These are phyloP conservation scores for Polyploca ridens DNA, from an alignment of 2,888 invertebrate genomes.

Conservation along the genomic window DNA sequence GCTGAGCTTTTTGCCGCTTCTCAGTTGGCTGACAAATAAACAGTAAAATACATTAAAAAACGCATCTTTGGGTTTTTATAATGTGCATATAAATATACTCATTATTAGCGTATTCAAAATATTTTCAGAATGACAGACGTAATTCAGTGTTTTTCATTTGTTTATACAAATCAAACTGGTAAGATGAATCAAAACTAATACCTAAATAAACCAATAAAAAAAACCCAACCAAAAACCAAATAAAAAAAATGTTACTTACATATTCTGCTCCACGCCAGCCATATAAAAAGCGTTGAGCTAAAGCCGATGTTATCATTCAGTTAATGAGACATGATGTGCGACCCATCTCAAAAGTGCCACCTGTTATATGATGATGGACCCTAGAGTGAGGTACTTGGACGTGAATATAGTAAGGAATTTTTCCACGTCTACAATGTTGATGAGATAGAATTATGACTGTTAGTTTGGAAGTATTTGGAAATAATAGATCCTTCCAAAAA, in stretches of 20 bases:
- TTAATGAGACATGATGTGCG: conserved; percentile 19
- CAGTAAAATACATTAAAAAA: no score
- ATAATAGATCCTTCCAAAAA: no score
- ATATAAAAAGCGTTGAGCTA: conserved; percentile 17
- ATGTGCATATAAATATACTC: no score
- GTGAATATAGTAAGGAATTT: neutral
- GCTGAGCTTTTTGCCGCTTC: no score
- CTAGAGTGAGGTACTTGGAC: conserved; percentile 1
- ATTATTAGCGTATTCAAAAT: no score
- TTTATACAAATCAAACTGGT: no score
- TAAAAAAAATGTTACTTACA: neutral
- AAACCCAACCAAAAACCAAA: neutral
- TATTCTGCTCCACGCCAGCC: neutral
- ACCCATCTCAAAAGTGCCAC: conserved; percentile 15
- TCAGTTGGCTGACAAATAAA: no score
- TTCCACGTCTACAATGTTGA: neutral
- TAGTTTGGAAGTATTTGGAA: neutral
- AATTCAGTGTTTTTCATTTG: no score
- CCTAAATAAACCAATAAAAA: no score
- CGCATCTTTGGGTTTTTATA: no score
- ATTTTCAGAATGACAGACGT: no score
- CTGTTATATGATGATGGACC: conserved; percentile 16
- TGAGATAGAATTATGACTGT: neutral
- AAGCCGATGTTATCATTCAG: conserved; percentile 18
- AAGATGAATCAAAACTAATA: no score